Evolutionary conservation across 1,140 invertebrate species (phyloP).

Genomic region (Subanguina moxae): DNA sequence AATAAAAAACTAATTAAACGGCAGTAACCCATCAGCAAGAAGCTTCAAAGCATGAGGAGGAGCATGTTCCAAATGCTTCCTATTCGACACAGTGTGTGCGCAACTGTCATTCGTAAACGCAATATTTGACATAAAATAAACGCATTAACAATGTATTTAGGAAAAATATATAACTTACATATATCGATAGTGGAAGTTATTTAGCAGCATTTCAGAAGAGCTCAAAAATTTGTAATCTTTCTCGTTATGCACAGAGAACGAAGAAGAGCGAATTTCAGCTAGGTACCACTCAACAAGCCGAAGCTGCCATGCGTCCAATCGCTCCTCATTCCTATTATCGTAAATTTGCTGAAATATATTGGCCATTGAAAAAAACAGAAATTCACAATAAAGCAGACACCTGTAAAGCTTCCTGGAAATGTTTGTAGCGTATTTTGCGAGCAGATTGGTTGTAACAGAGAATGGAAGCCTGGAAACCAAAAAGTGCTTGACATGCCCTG

Average conservation of each 20-base stretch:
- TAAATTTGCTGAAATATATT: constrained; percentile 39
- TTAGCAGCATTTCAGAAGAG: not conserved
- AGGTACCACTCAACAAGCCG: constrained; percentile 50
- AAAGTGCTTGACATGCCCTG: no score
- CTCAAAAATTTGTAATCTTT: constrained; percentile 42
- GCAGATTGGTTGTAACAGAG: no score
- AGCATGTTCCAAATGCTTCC: constrained; percentile 42
- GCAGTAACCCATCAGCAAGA: constrained; percentile 40
- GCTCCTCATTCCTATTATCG: constrained; percentile 31
- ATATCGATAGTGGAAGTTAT: not conserved
- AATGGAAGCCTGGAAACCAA: no score
- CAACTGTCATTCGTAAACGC: constrained; percentile 51
- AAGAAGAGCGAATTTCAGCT: constrained; percentile 42
- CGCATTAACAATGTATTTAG: not conserved
- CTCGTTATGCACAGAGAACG: constrained; percentile 16
- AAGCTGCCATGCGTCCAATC: constrained; percentile 44
- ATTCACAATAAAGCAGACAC: constrained; percentile 17
- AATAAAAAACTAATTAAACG: not conserved
- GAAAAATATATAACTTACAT: not conserved
- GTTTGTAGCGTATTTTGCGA: no score
- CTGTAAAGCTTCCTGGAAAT: constrained; percentile 31
- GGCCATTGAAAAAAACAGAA: not conserved
- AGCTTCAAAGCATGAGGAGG: constrained; percentile 51
- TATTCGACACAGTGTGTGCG: constrained; percentile 31
- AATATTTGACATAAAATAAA: constrained; percentile 46